Evolutionary conservation across 2,113 vertebrate species (phyloP).

Genomic region (Xyrauchen texanus): DNA sequence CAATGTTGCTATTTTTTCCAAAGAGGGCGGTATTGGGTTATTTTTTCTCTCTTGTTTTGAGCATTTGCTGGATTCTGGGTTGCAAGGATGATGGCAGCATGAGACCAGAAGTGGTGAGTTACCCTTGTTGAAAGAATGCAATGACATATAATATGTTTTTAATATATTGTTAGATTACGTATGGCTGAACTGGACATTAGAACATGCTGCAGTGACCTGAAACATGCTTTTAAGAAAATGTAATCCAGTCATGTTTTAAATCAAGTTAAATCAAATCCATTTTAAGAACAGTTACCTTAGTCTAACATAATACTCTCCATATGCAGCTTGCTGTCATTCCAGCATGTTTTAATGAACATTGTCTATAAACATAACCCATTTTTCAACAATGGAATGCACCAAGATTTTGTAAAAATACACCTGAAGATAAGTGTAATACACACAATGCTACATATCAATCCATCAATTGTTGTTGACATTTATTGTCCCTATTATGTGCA

Average conservation of each 20-base stretch:
- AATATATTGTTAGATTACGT: neutral
- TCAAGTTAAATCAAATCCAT: neutral
- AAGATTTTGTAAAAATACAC: neutral
- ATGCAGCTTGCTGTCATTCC: neutral
- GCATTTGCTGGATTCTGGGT: neutral
- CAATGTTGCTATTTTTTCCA: neutral
- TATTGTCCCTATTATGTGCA: slow-evolving; percentile 1
- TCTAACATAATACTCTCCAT: neutral
- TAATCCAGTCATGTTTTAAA: neutral
- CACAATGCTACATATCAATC: too few relatives aligned
- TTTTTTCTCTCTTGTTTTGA: neutral
- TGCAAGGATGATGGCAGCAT: slow-evolving; percentile 17
- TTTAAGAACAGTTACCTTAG: neutral
- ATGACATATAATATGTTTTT: neutral
- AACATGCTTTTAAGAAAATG: neutral
- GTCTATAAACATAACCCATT: neutral
- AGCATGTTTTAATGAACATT: neutral
- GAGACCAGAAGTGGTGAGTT: neutral
- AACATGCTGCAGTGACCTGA: neutral
- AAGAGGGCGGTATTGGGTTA: slow-evolving; percentile 52
- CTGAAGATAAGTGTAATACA: too few relatives aligned
- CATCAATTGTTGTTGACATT: neutral
- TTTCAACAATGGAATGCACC: neutral
- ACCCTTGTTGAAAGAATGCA: neutral
- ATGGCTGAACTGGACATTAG: neutral